These are phyloP conservation scores for Rhineura floridana DNA, from an alignment of 2,113 vertebrate species.

Conservation along the genomic window DNA sequence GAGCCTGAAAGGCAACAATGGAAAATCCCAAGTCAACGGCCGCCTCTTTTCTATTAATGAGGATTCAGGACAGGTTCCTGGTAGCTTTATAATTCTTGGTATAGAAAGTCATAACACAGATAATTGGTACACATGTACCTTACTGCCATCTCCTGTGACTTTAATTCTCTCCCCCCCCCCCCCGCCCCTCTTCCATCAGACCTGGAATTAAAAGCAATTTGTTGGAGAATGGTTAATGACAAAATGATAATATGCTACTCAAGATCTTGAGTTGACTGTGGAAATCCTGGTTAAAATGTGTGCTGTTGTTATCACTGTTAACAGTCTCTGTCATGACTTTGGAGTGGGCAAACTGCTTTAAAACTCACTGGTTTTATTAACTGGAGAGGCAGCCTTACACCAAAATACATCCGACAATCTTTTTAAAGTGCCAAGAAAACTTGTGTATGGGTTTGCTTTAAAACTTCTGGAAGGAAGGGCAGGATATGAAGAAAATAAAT, in stretches of 20 bases:
- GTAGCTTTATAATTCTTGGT: conserved; percentile 57
- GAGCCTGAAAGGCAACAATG: conserved; percentile 49
- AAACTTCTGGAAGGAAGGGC: no score
- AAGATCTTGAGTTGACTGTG: background rate
- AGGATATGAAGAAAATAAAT: no score
- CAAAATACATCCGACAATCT: background rate
- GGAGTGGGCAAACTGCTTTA: background rate
- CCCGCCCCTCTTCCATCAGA: background rate
- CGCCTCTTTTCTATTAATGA: conserved; percentile 61
- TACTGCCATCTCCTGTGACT: conserved; percentile 27
- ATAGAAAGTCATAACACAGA: conserved; percentile 37
- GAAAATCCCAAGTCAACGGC: conserved; percentile 57
- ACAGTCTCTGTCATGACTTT: background rate
- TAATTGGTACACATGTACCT: conserved; percentile 54
- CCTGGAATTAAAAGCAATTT: conserved; percentile 36
- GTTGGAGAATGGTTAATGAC: conserved; percentile 33
- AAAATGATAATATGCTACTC: fast-evolving
- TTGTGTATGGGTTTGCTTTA: background rate
- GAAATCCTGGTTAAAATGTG: background rate
- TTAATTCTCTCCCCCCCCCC: background rate
- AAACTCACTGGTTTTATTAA: background rate
- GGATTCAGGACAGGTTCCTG: conserved; percentile 38
- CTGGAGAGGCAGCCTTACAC: background rate
- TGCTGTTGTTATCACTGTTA: background rate
- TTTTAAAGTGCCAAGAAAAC: background rate